phyloP scores from a whole-genome alignment of 2,888 invertebrate species.

The Globia sparganii region DNA sequence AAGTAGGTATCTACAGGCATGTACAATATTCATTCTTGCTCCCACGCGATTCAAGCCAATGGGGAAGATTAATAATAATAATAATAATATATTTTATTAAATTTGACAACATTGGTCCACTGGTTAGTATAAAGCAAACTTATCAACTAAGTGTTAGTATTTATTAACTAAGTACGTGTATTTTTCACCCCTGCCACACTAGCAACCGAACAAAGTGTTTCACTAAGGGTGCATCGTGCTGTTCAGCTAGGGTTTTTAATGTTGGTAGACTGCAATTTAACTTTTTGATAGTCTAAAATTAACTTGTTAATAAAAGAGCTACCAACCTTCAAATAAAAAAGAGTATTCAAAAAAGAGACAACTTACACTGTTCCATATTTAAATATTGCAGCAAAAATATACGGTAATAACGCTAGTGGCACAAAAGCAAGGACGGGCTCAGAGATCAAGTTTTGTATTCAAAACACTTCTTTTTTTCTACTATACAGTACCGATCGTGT shows the following conservation, averaged over 20 bases:
- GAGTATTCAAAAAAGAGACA: slow-evolving; percentile 29
- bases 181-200: no score
- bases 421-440: slow-evolving; percentile 65
- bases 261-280: background rate
- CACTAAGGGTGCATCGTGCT: no score
- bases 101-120: no score
- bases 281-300: background rate
- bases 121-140: no score
- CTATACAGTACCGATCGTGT: slow-evolving; percentile 44
- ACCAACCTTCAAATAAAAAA: background rate
- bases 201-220: no score
- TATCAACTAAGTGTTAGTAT: no score
- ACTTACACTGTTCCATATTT: slow-evolving; percentile 43
- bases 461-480: slow-evolving; percentile 48
- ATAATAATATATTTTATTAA: no score
- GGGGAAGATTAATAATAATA: background rate
- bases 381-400: slow-evolving; percentile 49
- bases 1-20: background rate
- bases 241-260: no score
- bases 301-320: background rate
- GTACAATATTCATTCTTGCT: slow-evolving; percentile 1
- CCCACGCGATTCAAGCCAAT: background rate
- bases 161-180: no score
- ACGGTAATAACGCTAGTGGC: slow-evolving; percentile 47
- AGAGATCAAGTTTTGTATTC: slow-evolving; percentile 65